phyloP scores from a whole-genome alignment of 2,113 vertebrate species.

The Recurvirostra avosetta region DNA sequence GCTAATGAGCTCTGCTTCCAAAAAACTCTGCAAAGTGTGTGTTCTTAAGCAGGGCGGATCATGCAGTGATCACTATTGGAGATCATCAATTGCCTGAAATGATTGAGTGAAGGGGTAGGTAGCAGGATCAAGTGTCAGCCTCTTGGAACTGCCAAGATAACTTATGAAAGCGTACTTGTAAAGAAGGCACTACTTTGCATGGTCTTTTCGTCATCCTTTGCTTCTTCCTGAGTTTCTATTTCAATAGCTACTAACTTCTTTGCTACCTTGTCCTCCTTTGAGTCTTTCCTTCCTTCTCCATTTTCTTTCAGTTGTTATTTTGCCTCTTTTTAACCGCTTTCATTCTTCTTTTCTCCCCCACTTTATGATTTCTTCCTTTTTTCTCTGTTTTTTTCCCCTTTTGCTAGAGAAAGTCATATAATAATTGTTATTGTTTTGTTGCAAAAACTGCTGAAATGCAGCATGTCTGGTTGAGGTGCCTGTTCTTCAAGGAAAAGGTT shows the following conservation, averaged over 20 bases:
- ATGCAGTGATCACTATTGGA: not conserved
- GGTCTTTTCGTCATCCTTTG: not conserved
- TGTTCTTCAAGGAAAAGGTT: not conserved
- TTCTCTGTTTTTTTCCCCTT: not conserved
- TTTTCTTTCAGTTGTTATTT: not conserved
- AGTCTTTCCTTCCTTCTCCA: not conserved
- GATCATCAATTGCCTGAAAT: not conserved
- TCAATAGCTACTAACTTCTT: not conserved
- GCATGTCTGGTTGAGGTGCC: not conserved
- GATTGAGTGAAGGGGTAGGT: not conserved
- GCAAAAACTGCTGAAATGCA: not conserved
- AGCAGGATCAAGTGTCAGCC: fast-evolving
- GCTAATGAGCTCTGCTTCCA: not conserved
- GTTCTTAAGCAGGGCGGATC: not conserved
- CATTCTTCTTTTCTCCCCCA: not conserved
- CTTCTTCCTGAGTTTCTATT: not conserved
- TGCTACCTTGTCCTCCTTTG: not conserved
- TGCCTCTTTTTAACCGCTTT: not conserved
- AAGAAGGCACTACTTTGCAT: not conserved
- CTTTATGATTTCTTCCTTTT: not conserved
- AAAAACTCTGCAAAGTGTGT: not conserved
- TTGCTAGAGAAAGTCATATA: not conserved
- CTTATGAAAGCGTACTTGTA: not conserved
- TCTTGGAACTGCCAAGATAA: not conserved
- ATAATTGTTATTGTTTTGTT: not conserved